These are phyloP conservation scores for Erinaceus europaeus DNA, from an alignment of 2,113 vertebrate species.

Conservation along the genomic window DNA sequence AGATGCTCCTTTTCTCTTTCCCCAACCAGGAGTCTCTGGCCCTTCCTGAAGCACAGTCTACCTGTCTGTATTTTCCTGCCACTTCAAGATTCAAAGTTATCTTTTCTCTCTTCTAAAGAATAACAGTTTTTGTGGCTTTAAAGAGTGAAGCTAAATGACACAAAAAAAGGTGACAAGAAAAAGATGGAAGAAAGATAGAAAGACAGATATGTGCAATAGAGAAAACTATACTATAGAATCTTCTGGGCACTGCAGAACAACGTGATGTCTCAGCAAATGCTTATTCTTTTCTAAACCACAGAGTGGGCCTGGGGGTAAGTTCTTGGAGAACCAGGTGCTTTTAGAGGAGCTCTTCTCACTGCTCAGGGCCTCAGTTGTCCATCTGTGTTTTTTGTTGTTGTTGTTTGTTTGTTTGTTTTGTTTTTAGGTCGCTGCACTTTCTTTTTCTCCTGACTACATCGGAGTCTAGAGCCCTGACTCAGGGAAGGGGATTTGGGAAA, in stretches of 20 bases:
- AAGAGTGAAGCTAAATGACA: neutral
- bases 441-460: neutral
- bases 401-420: constrained; percentile 29
- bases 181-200: neutral
- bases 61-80: neutral
- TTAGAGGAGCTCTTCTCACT: neutral
- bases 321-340: neutral
- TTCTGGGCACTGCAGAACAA: neutral
- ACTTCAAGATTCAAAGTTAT: neutral
- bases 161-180: neutral
- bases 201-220: neutral
- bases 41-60: neutral
- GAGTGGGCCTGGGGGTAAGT: neutral
- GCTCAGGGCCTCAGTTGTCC: neutral
- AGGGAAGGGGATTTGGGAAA: neutral
- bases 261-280: neutral
- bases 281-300: neutral
- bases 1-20: neutral
- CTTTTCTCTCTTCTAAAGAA: neutral
- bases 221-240: neutral
- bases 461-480: neutral
- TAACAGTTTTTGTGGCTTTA: neutral
- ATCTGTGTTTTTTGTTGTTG: neutral
- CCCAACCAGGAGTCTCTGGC: neutral
- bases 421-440: constrained; percentile 40